These are phyloP conservation scores for Acrobasis repandana DNA, from an alignment of 2,888 invertebrate species.

Conservation along the genomic window DNA sequence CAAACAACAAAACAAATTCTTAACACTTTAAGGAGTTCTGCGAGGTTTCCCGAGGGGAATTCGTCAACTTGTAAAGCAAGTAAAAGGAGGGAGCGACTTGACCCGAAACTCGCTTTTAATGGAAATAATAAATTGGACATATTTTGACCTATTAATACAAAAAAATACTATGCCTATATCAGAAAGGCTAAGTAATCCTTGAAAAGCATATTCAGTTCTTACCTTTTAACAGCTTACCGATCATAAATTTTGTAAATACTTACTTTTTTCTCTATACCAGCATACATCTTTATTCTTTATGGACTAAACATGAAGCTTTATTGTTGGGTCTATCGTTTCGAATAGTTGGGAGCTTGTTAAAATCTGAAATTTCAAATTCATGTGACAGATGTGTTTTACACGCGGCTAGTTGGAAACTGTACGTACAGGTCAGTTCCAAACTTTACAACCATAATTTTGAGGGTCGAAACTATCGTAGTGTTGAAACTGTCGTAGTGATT, in stretches of 20 bases:
- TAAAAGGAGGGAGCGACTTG: neutral
- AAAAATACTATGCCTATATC: too few relatives aligned
- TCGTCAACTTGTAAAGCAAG: neutral
- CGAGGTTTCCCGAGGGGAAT: conserved; percentile 9
- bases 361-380: neutral
- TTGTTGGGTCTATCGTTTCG: too few relatives aligned
- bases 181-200: too few relatives aligned
- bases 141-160: neutral
- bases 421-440: neutral
- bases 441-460: neutral
- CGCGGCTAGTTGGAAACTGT: neutral
- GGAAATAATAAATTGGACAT: neutral
- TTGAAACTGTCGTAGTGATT: too few relatives aligned
- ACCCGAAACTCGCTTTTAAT: neutral
- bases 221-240: too few relatives aligned
- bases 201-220: too few relatives aligned
- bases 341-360: neutral
- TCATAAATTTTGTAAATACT: too few relatives aligned
- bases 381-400: neutral
- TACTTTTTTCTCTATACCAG: too few relatives aligned
- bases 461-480: too few relatives aligned
- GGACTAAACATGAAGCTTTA: too few relatives aligned
- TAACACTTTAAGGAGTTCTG: neutral
- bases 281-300: too few relatives aligned
- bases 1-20: conserved; percentile 2